A percentile compares a stretch with the other conserved stretches of the same genome.
Conservation (phyloP, 1,140 invertebrate genomes). For the Sitophilus oryzae region DNA sequence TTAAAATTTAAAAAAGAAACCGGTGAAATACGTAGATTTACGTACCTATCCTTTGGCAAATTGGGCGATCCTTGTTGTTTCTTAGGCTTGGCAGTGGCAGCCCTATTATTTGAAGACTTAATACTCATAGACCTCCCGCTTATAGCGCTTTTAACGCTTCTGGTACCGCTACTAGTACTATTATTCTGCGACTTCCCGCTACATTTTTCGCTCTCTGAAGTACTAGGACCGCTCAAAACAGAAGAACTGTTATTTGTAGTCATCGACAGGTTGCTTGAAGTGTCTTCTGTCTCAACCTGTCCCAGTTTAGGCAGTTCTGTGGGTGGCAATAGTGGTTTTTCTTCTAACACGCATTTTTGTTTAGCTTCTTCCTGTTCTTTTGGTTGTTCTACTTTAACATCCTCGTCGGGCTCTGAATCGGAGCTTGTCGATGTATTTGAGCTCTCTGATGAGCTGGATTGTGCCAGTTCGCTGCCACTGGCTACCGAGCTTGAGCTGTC, state of each 20-base stretch:
- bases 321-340: not conserved
- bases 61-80: constrained; percentile 38
- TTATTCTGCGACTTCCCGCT: constrained; percentile 37
- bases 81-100: constrained; percentile 56
- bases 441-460: constrained; percentile 14
- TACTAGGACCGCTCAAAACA: constrained; percentile 21
- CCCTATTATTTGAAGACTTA: constrained; percentile 44
- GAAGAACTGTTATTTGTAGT: constrained; percentile 21
- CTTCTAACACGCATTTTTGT: not conserved
- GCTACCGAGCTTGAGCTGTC: constrained; percentile 58
- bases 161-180: constrained; percentile 34
- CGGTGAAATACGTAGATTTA: too few species aligned
- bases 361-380: not conserved
- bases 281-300: constrained; percentile 14
- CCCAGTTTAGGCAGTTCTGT: not conserved
- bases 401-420: constrained; percentile 23
- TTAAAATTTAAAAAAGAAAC: too few species aligned
- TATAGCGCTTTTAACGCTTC: constrained; percentile 55
- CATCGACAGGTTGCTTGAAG: constrained; percentile 28
- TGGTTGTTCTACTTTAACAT: constrained; percentile 3
- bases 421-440: constrained; percentile 20
- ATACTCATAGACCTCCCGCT: constrained; percentile 42
- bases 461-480: constrained; percentile 30
- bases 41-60: constrained; percentile 58
- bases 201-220: constrained; percentile 45